A percentile compares a stretch with the other conserved stretches of the same genome.
phyloP scores from a whole-genome alignment of 2,797 vertebrate species.

The Cyprinodon diabolis region DNA sequence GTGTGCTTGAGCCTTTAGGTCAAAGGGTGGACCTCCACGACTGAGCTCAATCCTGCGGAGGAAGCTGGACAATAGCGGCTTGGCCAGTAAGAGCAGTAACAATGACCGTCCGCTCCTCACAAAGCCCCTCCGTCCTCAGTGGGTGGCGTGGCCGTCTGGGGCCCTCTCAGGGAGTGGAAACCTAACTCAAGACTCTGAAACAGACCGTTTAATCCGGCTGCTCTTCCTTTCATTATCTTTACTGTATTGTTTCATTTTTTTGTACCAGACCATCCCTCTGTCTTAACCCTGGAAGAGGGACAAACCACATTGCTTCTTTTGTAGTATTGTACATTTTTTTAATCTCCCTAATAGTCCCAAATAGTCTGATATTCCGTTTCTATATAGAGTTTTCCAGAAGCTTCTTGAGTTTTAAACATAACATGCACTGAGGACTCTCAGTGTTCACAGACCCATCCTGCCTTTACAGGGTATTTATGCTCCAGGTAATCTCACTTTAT shows the following conservation, averaged over 20 bases:
- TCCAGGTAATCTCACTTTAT: not conserved
- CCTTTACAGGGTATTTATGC: not conserved
- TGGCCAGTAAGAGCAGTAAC: constrained; percentile 71
- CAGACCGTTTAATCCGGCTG: constrained; percentile 11
- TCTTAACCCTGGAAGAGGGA: not conserved
- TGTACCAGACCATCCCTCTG: not conserved
- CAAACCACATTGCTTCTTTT: not conserved
- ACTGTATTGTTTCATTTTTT: not conserved
- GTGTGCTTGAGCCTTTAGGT: constrained; percentile 50
- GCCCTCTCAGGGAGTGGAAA: constrained; percentile 50
- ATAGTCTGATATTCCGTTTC: not conserved
- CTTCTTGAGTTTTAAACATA: not conserved
- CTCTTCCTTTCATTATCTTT: constrained; percentile 6
- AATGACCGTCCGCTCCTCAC: constrained; percentile 68
- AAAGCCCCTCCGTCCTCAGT: constrained; percentile 66
- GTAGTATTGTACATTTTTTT: not conserved
- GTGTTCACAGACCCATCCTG: not conserved
- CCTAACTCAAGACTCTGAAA: constrained; percentile 27
- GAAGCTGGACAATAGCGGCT: constrained; percentile 77
- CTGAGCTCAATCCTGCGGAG: constrained; percentile 66
- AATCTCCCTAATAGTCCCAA: not conserved
- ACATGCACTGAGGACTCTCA: not conserved
- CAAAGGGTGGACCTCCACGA: constrained; percentile 71
- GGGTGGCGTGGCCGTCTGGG: constrained; percentile 70
- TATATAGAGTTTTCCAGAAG: not conserved